phyloP scores from a whole-genome alignment of 2,888 invertebrate genomes.

The Sphinx pinastri region DNA sequence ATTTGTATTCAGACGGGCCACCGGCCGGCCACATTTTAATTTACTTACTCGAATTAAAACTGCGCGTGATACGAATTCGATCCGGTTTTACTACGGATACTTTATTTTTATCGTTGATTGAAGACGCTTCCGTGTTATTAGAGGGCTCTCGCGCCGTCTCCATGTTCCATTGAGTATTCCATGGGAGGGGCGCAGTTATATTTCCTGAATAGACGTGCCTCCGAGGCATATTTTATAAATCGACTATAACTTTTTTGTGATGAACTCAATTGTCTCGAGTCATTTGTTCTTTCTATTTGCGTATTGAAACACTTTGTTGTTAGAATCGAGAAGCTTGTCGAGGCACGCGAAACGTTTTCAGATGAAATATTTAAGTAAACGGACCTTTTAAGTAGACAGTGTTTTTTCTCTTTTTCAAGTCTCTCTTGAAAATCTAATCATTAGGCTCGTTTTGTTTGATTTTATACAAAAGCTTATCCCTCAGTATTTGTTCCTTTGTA shows the following conservation, averaged over 20 bases:
- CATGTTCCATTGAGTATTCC: constrained; percentile 25
- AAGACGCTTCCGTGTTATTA: constrained; percentile 68
- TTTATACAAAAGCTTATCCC: not conserved
- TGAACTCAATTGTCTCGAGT: constrained; percentile 58
- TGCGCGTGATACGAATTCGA: constrained; percentile 79
- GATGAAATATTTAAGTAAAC: constrained; percentile 35
- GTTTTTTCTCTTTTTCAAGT: not conserved
- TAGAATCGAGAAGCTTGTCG: constrained; percentile 32
- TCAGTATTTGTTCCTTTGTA: not conserved
- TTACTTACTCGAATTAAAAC: constrained; percentile 82
- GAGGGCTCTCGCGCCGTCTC: constrained; percentile 25
- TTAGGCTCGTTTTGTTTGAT: constrained; percentile 28
- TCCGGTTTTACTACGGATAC: constrained; percentile 64
- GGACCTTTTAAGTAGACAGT: constrained; percentile 6
- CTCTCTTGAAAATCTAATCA: constrained; percentile 25
- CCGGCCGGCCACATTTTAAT: constrained; percentile 79
- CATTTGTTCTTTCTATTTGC: constrained; percentile 63
- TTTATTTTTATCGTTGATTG: constrained; percentile 80
- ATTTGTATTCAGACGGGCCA: constrained; percentile 79
- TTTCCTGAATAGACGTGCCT: constrained; percentile 46
- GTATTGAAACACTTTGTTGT: constrained; percentile 48
- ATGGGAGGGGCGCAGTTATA: constrained; percentile 41
- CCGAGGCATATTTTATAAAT: constrained; percentile 64
- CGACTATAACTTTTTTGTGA: constrained; percentile 59
- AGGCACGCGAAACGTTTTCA: constrained; percentile 28